Evolutionary conservation across 2,113 vertebrate species (phyloP), one percentile per base, ranked within the genome.

Genomic region (Chionodraco myersi): DNA sequence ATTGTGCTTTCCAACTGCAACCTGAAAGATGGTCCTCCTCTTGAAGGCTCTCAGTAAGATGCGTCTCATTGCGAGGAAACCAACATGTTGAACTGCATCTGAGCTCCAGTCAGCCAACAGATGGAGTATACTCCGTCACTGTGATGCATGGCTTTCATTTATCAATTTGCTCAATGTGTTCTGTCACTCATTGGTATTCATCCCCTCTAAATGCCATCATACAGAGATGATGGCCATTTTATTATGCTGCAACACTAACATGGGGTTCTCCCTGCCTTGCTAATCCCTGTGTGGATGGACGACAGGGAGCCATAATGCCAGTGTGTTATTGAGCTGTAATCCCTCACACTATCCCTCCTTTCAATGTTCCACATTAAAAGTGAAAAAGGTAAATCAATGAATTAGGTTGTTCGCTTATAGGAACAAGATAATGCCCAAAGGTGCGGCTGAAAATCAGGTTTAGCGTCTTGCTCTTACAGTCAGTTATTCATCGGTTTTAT

Each of bases 141-240:
- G 64, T 90, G 90, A 92, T 92, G 83, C 83, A 92, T 91, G 79
- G 67, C 79, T 87, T 91, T 88, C 77, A 89, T 91, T 90, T 87
- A 79, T 79, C 72, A 79, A 79, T 84, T 85, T 86, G 72, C 83
- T 85, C 77, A 82, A 89, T 80, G 69, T 72, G 63, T 89, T 84
- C 79, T 87, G 84, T 82, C 87, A 78, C 82, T 89, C 82, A 85
- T 91, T 91, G 72, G 44, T 87, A 84, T 88, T 93, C 90, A 90
- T 87, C 76, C 82, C 79, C 80, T 73, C 86, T 90, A 90, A 94
- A 94, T 83, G 83, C 72, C 61, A 21, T 21, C 21, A 21, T 21
- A 21, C 21, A 21, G 21, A 21, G 21, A 77, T 83, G 88, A 84
- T 72, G 77, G 72, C 83, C 69, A 51, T 92, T 91, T 92, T 84